Evolutionary conservation across 2,113 vertebrate genomes (phyloP), one percentile per base, ranked within the genome.

Genomic region (Apodemus sylvaticus): DNA sequence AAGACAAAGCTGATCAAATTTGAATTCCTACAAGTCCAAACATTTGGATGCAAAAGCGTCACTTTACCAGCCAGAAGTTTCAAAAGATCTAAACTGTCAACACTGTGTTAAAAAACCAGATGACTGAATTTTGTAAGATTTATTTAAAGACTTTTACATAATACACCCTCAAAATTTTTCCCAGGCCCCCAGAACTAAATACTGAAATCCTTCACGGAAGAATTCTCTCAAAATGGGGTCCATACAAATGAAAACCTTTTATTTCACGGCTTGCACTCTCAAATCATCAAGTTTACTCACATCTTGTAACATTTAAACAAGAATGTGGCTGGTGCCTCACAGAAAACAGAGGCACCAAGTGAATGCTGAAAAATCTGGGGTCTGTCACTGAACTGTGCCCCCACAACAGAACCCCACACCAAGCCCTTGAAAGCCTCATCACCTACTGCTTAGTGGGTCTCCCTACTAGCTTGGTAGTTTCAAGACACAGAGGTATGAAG

Each of bases 11-110:
- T 74, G 66, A 94, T 42, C 51, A 95, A 73, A 90, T 48, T 66
- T 76, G 45, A 92, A n/a, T 82, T 88, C 24, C 88, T 13, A 64
- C 3, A 22, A 48, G 86, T 53, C 53, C 77, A 91, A 91, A 96
- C 5, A 89, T 91, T 92, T 89, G 66, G 10, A 66, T 89, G 26
- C 64, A 85, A 86, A 71, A 66, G 87, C 92, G 60, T 76, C n/a
- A 77, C 1, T 71, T 70, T 34, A 68, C 88, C n/a, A 77, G 14
- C 66, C 64, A 71, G 62, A 68, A 11, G 36, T 94, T 94, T 93
- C 31, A 89, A 95, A 91, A 89, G n/a, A 71, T 78, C 31, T 94
- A 91, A 42, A 89, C 26, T 95, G 78, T 91, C 74, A 51, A 92
- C 53, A 66, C 13, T 24, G 16, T 92, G 24, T 73, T 51, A 94